Evolutionary conservation across 2,888 invertebrate genomes (phyloP).

Genomic region (Parnassius mnemosyne): DNA sequence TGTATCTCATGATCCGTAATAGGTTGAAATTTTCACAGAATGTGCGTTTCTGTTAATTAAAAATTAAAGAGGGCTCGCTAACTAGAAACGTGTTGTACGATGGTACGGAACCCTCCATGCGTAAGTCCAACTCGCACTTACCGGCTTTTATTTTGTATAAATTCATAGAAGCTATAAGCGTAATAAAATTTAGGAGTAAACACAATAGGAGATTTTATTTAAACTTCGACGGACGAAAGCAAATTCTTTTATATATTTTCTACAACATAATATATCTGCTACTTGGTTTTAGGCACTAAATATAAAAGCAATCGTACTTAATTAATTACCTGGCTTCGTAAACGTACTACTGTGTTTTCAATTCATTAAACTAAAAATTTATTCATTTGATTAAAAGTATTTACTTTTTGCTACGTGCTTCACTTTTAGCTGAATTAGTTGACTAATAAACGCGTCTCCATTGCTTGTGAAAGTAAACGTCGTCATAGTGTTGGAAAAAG

Average conservation of each 20-base stretch:
- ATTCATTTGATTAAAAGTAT: constrained; percentile 17
- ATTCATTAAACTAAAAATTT: constrained; percentile 1
- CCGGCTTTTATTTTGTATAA: too few relatives aligned
- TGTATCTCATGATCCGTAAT: too few relatives aligned
- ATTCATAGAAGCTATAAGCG: too few relatives aligned
- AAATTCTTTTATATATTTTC: background rate
- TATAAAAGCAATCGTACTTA: constrained; percentile 7
- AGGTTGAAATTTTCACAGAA: too few relatives aligned
- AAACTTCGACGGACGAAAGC: background rate
- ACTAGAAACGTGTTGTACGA: too few relatives aligned
- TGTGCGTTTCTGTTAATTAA: too few relatives aligned
- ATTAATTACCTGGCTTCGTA: background rate
- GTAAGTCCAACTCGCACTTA: too few relatives aligned
- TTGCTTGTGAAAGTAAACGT: background rate
- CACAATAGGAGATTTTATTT: background rate
- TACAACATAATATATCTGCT: background rate
- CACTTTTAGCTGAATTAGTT: background rate
- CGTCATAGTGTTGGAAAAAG: too few relatives aligned
- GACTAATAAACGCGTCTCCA: background rate
- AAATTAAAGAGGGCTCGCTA: too few relatives aligned
- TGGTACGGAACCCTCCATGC: too few relatives aligned
- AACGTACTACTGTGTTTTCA: background rate
- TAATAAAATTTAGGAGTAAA: too few relatives aligned
- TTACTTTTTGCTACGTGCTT: constrained; percentile 12
- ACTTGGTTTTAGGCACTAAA: background rate